phyloP scores from a whole-genome alignment of 1,140 invertebrate species.

The Teleogryllus occipitalis region DNA sequence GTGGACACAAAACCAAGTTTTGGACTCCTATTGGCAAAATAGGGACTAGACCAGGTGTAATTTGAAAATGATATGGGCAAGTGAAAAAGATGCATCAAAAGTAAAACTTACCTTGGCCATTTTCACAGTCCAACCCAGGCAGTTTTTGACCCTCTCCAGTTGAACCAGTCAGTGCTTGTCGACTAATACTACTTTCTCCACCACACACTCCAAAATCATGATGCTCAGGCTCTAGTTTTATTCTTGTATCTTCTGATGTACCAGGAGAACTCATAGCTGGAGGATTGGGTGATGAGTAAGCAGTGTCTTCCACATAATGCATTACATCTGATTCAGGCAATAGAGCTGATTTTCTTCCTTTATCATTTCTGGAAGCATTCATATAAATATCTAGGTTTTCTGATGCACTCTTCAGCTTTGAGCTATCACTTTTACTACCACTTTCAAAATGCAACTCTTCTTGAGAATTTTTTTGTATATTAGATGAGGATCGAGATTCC shows the following conservation, averaged over 20 bases:
- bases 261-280: neutral
- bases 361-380: neutral
- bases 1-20: too few species aligned
- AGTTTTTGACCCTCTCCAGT: neutral
- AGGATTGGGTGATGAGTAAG: neutral
- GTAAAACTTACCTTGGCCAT: neutral
- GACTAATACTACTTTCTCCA: neutral
- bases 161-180: neutral
- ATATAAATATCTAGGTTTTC: conserved; percentile 7
- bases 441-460: conserved; percentile 11
- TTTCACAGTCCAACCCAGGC: neutral
- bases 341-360: neutral
- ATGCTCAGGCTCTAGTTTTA: neutral
- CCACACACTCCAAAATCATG: neutral
- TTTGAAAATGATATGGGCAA: neutral
- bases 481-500: neutral
- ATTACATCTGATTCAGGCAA: neutral
- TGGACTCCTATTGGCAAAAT: too few species aligned
- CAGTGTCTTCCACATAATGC: neutral
- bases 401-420: neutral
- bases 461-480: neutral
- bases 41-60: too few species aligned
- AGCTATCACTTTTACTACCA: neutral
- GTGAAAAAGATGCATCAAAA: neutral
- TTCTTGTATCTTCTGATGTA: neutral